Evolutionary conservation across 1,140 invertebrate species (phyloP).

Genomic region (Drosophila equinoxialis): DNA sequence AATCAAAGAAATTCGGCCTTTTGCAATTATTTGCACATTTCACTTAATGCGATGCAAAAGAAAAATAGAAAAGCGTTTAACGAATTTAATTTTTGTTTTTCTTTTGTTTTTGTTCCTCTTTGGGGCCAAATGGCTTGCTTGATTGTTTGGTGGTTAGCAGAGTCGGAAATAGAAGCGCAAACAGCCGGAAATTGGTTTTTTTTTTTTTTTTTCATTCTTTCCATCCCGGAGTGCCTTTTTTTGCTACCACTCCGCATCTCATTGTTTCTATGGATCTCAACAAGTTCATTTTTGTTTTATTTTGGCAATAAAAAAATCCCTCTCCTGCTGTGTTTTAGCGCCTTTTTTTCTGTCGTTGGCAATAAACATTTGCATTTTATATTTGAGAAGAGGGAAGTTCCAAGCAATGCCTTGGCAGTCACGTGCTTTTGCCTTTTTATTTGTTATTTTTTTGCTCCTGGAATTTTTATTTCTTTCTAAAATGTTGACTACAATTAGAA

Average conservation of each 20-base stretch:
- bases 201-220: too few relatives aligned
- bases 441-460: background rate
- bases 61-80: background rate
- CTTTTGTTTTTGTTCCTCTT: background rate
- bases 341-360: background rate
- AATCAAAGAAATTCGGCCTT: background rate
- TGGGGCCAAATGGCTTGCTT: too few relatives aligned
- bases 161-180: constrained; percentile 8
- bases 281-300: constrained; percentile 7
- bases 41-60: constrained; percentile 1
- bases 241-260: background rate
- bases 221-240: constrained; percentile 7
- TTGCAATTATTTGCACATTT: constrained; percentile 13
- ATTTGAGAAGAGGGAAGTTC: background rate
- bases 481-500: constrained; percentile 9
- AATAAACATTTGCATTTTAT: constrained; percentile 16
- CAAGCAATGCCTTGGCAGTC: constrained; percentile 3
- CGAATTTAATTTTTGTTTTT: constrained; percentile 4
- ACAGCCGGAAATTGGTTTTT: constrained; percentile 20
- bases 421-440: constrained; percentile 7
- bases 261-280: background rate
- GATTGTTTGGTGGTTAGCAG: background rate
- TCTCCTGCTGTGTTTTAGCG: background rate
- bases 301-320: background rate
- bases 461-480: constrained; percentile 16